Base-by-base conservation (phyloP, 2,113 vertebrate species). In the Morphnarchus princeps region DNA sequence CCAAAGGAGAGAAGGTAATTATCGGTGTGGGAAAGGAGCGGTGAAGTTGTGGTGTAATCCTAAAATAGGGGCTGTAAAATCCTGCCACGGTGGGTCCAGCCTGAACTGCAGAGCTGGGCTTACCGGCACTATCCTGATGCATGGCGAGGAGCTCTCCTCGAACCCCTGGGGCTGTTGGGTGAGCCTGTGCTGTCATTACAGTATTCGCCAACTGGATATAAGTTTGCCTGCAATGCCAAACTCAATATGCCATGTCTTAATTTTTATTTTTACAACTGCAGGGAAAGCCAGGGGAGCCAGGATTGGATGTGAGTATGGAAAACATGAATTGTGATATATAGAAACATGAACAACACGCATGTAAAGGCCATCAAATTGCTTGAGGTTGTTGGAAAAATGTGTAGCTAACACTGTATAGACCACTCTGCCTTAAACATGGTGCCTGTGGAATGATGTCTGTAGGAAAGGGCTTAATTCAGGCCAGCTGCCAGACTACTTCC, bases 1-100 rank as follows among this genome's bases (percentile, higher is more conserved):
- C 99, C 72, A 99, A 99, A 97, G 99, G 99, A 97, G 99, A 99
- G 67, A 99, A 99, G 98, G 99, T 99, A 98, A 96, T 24, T 3
- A 9, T 2, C 0, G 6, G 32, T 32, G 65, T 36, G 90, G 67
- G 90, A 47, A 47, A 65, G 73, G 43, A 65, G 71, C 0, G 3
- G n/a, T 22, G 79, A 22, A 2, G 0, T 0, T 58, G 50, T 34
- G 32, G 11, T 59, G 50, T 40, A 24, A 67, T 26, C 76, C 81
- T 85, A 22, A 74, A 84, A 9, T 0, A 65, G 20, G 43, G 59
- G 65, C 36, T 86, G 61, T 38, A 22, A 73, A 88, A 28, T 54
- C 42, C 61, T 87, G 31, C 38, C 1, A 1, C 1, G 8, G 32
- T 34, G 72, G 87, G 54, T 47, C n/a, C 94, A 34, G 58, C 5